Evolutionary conservation across 2,113 vertebrate species (phyloP).

Genomic region (Poecile atricapillus): DNA sequence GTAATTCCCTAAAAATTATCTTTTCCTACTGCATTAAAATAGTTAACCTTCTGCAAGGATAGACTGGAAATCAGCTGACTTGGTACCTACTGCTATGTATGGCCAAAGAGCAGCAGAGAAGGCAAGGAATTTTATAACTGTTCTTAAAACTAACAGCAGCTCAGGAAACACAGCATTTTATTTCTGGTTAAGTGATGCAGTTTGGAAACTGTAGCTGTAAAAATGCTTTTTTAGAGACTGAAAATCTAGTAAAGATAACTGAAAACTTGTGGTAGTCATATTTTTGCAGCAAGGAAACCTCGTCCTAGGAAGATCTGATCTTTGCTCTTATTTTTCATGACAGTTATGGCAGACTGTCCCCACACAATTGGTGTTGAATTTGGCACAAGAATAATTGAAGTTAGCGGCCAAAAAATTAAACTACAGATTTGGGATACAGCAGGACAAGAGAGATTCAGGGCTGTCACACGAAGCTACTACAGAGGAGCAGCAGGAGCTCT

Average conservation of each 20-base stretch:
- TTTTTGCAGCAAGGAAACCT: background rate
- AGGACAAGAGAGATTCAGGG: conserved; percentile 95
- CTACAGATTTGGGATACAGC: conserved; percentile 99
- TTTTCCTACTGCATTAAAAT: background rate
- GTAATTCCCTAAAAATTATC: background rate
- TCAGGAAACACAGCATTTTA: background rate
- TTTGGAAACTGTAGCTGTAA: background rate
- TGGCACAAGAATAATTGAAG: conserved; percentile 98
- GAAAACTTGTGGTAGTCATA: background rate
- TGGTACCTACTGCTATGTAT: background rate
- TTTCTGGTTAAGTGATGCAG: background rate
- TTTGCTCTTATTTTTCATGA: conserved; percentile 12
- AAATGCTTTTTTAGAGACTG: background rate
- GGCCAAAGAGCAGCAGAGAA: background rate
- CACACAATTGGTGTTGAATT: conserved; percentile 99
- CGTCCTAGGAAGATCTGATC: background rate
- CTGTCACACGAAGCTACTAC: conserved; percentile 97
- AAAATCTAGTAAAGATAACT: background rate
- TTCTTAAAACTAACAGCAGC: background rate
- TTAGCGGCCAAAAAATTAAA: conserved; percentile 98
- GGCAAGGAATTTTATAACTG: background rate
- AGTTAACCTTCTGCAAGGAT: background rate
- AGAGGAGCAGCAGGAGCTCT: conserved; percentile 95
- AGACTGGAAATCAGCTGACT: background rate
- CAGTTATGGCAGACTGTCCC: conserved; percentile 99